Conservation (phyloP, 2,113 vertebrate genomes). For the Polyodon spathula region DNA sequence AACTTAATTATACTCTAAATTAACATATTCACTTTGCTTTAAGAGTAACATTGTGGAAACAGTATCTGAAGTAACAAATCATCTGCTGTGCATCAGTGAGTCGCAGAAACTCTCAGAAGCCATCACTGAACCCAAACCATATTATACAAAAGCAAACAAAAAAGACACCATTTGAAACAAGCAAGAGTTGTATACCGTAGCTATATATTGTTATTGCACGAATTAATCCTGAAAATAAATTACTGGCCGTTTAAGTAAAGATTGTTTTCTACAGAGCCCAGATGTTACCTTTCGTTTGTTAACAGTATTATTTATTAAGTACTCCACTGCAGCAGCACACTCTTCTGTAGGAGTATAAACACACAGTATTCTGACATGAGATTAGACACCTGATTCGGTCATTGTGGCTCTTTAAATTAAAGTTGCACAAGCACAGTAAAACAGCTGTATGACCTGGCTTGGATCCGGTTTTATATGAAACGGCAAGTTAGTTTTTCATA, state of each 20-base stretch:
- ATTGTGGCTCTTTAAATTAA: not conserved
- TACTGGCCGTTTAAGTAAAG: constrained; percentile 22
- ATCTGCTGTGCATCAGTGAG: constrained; percentile 3
- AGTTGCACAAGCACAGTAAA: not conserved
- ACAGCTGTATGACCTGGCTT: not conserved
- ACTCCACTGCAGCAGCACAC: not conserved
- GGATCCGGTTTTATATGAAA: not conserved
- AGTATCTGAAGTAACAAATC: not conserved
- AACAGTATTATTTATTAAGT: constrained; percentile 53
- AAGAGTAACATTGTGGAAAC: constrained; percentile 7
- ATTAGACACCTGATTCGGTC: constrained; percentile 2
- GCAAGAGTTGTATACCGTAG: not conserved
- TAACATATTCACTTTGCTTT: constrained; percentile 21
- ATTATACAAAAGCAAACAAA: not conserved
- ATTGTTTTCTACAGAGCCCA: constrained; percentile 35
- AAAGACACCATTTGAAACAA: not conserved
- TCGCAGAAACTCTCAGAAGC: not conserved
- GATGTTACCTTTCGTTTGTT: constrained; percentile 56
- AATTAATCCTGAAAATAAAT: constrained; percentile 1
- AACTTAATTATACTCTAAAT: constrained; percentile 5
- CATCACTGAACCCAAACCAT: too few species aligned
- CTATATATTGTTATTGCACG: not conserved
- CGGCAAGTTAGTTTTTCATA: not conserved
- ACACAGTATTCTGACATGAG: not conserved
- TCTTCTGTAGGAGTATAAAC: not conserved